Evolutionary conservation across 1,140 invertebrate genomes (phyloP).

Genomic region (Halyomorpha halys): DNA sequence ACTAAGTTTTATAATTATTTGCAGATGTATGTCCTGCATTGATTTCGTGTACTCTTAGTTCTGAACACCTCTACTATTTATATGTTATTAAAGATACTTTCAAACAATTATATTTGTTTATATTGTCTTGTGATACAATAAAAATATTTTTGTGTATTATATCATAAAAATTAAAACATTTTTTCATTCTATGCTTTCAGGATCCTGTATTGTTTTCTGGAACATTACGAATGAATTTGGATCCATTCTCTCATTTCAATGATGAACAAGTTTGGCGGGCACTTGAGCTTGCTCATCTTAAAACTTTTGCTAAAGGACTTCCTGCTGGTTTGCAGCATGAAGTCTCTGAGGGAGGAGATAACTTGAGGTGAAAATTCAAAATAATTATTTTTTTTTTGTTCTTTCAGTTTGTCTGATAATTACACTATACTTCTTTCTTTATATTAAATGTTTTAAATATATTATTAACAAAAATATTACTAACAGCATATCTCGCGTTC

Average conservation of each 20-base stretch:
- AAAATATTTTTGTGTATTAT: background rate
- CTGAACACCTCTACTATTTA: too few species aligned
- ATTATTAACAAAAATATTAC: too few species aligned
- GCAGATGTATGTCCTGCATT: too few species aligned
- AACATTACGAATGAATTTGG: conserved; percentile 67
- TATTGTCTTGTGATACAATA: background rate
- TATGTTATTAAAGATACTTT: background rate
- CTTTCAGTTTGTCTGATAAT: too few species aligned
- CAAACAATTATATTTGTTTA: background rate
- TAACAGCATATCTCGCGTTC: too few species aligned
- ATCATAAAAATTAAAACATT: background rate
- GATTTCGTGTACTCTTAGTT: too few species aligned
- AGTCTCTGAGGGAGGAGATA: conserved; percentile 78
- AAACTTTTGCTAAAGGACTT: conserved; percentile 60
- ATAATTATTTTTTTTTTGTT: too few species aligned
- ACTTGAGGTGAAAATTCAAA: conserved; percentile 47
- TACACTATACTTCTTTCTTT: too few species aligned
- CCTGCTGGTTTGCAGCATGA: conserved; percentile 63
- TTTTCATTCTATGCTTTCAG: conserved; percentile 34
- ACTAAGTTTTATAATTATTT: too few species aligned
- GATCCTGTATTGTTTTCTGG: conserved; percentile 85
- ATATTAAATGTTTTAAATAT: too few species aligned
- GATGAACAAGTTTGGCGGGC: conserved; percentile 74
- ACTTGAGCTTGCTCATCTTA: conserved; percentile 65
- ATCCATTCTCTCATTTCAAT: conserved; percentile 65